A percentile compares a stretch with the other conserved stretches of the same genome.
phyloP scores from a whole-genome alignment of 2,797 vertebrate species.

The Denticeps clupeoides region DNA sequence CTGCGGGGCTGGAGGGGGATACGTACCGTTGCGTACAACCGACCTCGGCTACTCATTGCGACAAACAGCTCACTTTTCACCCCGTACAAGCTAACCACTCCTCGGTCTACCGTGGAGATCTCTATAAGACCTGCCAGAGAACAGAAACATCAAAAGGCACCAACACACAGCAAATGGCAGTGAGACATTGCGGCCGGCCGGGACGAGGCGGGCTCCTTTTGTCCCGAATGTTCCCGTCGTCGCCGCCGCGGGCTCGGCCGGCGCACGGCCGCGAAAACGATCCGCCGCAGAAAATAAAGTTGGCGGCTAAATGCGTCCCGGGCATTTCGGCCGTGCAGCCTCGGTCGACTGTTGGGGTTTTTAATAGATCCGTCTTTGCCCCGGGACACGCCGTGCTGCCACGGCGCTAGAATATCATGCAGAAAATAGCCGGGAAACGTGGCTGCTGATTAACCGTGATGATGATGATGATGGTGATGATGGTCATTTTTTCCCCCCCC shows the following conservation, averaged over 20 bases:
- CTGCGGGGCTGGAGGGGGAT: too few relatives aligned
- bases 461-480: constrained; percentile 24
- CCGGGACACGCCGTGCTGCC: constrained; percentile 42
- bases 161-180: neutral
- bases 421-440: constrained; percentile 38
- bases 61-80: constrained; percentile 77
- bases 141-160: constrained; percentile 37
- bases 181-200: too few relatives aligned
- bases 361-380: constrained; percentile 51
- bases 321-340: too few relatives aligned
- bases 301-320: too few relatives aligned
- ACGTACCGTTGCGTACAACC: constrained; percentile 88
- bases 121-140: constrained; percentile 89
- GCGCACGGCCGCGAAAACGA: too few relatives aligned
- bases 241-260: too few relatives aligned
- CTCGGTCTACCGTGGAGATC: constrained; percentile 89
- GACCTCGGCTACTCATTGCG: constrained; percentile 85
- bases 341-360: too few relatives aligned
- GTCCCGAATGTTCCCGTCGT: too few relatives aligned
- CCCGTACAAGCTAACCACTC: constrained; percentile 85
- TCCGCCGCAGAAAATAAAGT: too few relatives aligned
- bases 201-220: too few relatives aligned
- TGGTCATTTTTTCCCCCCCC: constrained; percentile 40
- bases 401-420: constrained; percentile 44
- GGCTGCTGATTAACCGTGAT: too few relatives aligned